phyloP scores from a whole-genome alignment of 2,888 invertebrate species.

The Parnassius apollo region DNA sequence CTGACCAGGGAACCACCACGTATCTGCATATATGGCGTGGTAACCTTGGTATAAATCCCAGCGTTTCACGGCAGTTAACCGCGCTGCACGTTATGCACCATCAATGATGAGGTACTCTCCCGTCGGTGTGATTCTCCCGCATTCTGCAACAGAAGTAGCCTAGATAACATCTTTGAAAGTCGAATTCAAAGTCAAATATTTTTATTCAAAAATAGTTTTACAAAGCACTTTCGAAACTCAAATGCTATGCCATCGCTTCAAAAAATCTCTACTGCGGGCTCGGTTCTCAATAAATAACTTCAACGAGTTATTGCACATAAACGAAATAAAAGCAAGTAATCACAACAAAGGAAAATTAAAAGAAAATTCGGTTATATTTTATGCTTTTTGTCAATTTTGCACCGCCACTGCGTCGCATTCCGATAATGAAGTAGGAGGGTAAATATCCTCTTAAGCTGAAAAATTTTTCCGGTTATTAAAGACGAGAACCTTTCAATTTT shows the following conservation, averaged over 20 bases:
- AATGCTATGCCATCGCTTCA: too few species aligned
- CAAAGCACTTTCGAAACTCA: too few species aligned
- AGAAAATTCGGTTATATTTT: slow-evolving; percentile 22
- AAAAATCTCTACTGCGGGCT: too few species aligned
- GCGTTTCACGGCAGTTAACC: slow-evolving; percentile 80
- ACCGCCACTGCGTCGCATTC: slow-evolving; percentile 17
- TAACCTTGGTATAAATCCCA: slow-evolving; percentile 67
- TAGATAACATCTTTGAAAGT: too few species aligned
- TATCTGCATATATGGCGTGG: slow-evolving; percentile 65
- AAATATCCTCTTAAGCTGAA: slow-evolving; percentile 19
- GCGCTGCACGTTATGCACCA: slow-evolving; percentile 48
- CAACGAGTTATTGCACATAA: slow-evolving; percentile 8
- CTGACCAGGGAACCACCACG: too few species aligned
- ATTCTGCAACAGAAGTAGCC: slow-evolving; percentile 39
- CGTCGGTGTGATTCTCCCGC: slow-evolving; percentile 46
- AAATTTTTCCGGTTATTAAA: slow-evolving; percentile 27
- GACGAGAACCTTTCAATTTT: slow-evolving; percentile 26
- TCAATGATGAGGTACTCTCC: slow-evolving; percentile 59
- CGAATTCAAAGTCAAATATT: too few species aligned
- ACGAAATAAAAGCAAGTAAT: slow-evolving; percentile 2
- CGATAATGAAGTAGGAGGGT: slow-evolving; percentile 22
- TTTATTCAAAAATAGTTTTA: too few species aligned
- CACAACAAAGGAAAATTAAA: slow-evolving; percentile 17
- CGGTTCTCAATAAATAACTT: neutral
- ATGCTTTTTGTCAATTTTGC: slow-evolving; percentile 20